Evolutionary conservation across 2,113 vertebrate genomes (phyloP).

Genomic region (Ptyas mucosa): DNA sequence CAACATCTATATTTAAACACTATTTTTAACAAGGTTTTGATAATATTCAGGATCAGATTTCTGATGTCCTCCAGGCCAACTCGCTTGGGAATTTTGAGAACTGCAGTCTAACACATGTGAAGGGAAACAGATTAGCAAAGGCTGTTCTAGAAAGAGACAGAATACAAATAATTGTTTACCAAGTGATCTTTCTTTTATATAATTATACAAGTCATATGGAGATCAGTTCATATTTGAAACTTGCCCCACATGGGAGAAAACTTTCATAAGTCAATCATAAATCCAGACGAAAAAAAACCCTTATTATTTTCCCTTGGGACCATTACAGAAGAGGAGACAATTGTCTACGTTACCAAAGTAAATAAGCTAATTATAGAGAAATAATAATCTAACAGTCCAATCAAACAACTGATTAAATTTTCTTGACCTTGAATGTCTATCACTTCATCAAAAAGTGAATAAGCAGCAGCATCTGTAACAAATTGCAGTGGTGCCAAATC

Average conservation of each 20-base stretch:
- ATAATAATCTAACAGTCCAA: neutral
- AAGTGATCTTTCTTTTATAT: neutral
- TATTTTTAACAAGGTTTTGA: neutral
- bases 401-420: neutral
- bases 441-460: neutral
- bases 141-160: neutral
- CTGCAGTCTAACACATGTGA: neutral
- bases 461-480: neutral
- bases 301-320: neutral
- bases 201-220: neutral
- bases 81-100: neutral
- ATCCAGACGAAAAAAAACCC: neutral
- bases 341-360: neutral
- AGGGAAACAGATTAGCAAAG: neutral
- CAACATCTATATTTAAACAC: neutral
- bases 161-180: neutral
- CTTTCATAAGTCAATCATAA: neutral
- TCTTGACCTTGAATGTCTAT: neutral
- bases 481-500: neutral
- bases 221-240: neutral
- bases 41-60: neutral
- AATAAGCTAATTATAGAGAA: neutral
- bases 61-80: neutral
- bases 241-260: neutral
- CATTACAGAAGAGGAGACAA: neutral